Conservation (phyloP, 2,797 vertebrate species). For the Onychomys torridus region DNA sequence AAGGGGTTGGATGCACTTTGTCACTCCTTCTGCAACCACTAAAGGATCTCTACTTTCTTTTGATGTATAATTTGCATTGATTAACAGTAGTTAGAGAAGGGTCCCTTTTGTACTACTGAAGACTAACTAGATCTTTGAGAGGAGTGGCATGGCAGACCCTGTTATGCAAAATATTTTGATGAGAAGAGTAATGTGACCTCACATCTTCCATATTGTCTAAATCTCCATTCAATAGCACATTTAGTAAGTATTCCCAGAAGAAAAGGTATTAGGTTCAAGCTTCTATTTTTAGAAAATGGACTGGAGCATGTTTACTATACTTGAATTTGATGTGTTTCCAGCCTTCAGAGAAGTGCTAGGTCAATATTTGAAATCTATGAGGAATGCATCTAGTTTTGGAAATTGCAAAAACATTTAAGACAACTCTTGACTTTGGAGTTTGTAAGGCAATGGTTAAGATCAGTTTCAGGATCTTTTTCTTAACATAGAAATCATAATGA, state of each 20-base stretch:
- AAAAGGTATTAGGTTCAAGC: slow-evolving; percentile 42
- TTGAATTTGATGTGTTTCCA: background rate
- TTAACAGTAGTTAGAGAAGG: slow-evolving; percentile 82
- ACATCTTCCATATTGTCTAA: slow-evolving; percentile 30
- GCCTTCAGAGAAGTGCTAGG: background rate
- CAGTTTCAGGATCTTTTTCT: background rate
- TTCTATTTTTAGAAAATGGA: slow-evolving; percentile 48
- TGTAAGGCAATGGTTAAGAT: background rate
- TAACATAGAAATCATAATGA: slow-evolving; percentile 32
- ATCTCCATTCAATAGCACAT: background rate
- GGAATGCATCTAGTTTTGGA: accelerated
- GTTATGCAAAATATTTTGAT: slow-evolving; percentile 77
- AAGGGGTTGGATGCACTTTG: slow-evolving; percentile 74
- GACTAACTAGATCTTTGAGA: slow-evolving; percentile 70
- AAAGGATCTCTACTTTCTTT: slow-evolving; percentile 78
- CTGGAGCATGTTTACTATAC: background rate
- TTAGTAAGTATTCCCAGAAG: background rate
- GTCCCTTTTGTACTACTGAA: slow-evolving; percentile 77
- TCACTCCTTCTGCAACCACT: slow-evolving; percentile 56
- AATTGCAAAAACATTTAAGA: background rate
- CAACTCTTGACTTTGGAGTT: background rate
- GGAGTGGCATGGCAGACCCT: slow-evolving; percentile 53
- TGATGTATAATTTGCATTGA: slow-evolving; percentile 82
- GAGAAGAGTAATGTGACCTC: slow-evolving; percentile 10
- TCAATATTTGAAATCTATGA: background rate